Evolutionary conservation across 2,888 invertebrate genomes (phyloP).

Genomic region (Nomada hirtipes): DNA sequence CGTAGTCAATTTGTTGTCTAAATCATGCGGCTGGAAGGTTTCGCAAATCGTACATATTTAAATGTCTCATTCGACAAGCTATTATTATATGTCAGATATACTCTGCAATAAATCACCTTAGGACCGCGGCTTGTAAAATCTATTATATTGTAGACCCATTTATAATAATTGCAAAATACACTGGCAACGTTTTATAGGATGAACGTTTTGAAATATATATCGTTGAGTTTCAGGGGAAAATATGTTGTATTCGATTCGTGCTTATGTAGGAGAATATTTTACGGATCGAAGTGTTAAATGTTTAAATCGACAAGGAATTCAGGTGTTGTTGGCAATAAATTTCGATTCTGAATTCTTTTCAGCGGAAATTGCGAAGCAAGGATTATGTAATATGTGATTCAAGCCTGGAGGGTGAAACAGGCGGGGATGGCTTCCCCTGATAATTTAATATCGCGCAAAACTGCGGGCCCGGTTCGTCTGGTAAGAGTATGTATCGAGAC

Average conservation of each 20-base stretch:
- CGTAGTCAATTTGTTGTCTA: no score
- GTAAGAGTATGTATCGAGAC: conserved; percentile 71
- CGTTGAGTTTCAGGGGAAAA: no score
- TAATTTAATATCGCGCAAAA: conserved; percentile 78
- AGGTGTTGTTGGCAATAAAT: conserved; percentile 10
- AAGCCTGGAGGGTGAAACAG: conserved; percentile 68
- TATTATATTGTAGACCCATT: no score
- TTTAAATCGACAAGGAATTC: background rate
- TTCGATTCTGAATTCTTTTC: conserved; percentile 55
- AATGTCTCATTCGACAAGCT: no score
- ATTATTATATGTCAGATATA: no score
- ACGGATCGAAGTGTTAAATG: background rate
- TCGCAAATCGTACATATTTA: no score
- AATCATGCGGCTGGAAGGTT: no score
- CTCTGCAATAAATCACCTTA: no score
- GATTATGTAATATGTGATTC: conserved; percentile 75
- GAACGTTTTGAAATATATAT: no score
- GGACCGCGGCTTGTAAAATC: no score
- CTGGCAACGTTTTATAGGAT: no score
- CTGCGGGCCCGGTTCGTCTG: conserved; percentile 70
- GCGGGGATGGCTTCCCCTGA: conserved; percentile 68
- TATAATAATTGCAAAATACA: no score
- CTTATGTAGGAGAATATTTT: background rate
- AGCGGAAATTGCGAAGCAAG: conserved; percentile 63
- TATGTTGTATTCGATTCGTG: background rate